Evolutionary conservation across 2,888 invertebrate species (phyloP), one percentile per base, ranked within the genome.

Genomic region (Pterostichus niger): DNA sequence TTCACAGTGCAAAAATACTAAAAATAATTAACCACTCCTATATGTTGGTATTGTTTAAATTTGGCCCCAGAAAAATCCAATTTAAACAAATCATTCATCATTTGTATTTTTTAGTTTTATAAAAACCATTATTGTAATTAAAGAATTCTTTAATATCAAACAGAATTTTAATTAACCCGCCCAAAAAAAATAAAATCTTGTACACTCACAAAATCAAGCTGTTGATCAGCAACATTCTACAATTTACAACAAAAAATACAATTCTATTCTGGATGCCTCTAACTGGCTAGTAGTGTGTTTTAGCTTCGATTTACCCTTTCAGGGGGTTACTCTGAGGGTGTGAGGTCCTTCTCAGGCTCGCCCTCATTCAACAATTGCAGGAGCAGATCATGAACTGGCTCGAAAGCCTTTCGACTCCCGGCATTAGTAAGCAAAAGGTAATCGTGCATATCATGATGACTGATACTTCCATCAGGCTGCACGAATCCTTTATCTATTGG

Each of bases 361-460:
- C 94, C 95, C 90, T 96, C 96, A 86, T 92, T 93, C 79, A 96
- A 91, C 86, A 96, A 92, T 89, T 96, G 96, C 84, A 94, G 92
- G 17, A 96, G 90, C 85, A 96, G 91, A 89, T 96, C 96, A 89
- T 95, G 93, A 75, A 97, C 94, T 17, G 96, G 96, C 90, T 96
- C 96, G 89, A 97, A 96, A 9, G 96, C 95, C 90, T 97, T 97
- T 87, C 94, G 93, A 89, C 96, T 96, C 79, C 97, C 98, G 75
- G 94, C 93, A 90, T 96, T 95, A 1, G 97, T 97, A 84, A 97
- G 92, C 88, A 97, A 95, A 75, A 97, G 93, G 90, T 97, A 98
- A 90, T 98, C 98, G 88, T 96, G 95, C 96, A 98, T 96, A 88
- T 98, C 97, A 87, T 95, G 95, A 88, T 96, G 96, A 88, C 95